A percentile compares a stretch with the other conserved stretches of the same genome.
These are phyloP conservation scores for Tupaia chinensis DNA, from an alignment of 2,113 vertebrate genomes.

Conservation along the genomic window DNA sequence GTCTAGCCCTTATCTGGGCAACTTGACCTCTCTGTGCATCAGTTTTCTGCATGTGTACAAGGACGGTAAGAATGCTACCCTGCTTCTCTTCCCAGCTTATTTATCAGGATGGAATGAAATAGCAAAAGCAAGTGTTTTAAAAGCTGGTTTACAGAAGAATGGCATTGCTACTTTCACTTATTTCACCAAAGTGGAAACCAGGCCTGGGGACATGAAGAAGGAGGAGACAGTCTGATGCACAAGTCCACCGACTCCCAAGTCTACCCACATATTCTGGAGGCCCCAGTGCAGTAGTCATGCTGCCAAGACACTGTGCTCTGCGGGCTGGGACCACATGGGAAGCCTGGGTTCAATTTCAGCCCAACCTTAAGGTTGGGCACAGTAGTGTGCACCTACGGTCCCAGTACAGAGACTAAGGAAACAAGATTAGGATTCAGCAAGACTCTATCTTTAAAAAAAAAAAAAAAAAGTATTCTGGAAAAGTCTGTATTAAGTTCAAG, in stretches of 20 bases:
- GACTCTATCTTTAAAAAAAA: no score
- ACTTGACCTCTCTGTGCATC: not conserved
- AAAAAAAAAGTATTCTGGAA: not conserved
- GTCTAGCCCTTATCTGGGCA: not conserved
- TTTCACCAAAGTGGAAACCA: not conserved
- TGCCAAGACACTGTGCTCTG: no score
- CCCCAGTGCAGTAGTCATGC: no score
- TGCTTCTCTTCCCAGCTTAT: not conserved
- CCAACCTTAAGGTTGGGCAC: no score
- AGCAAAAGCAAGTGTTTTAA: constrained; percentile 27
- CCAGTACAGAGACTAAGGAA: no score
- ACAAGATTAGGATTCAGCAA: no score
- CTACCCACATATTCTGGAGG: no score
- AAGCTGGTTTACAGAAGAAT: constrained; percentile 21
- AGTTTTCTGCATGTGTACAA: not conserved
- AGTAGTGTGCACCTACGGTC: no score
- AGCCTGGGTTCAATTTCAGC: no score
- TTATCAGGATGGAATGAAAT: constrained; percentile 5
- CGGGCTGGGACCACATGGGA: no score
- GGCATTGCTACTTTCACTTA: constrained; percentile 20
- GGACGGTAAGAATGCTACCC: not conserved
- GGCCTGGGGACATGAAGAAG: not conserved
- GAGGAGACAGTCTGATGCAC: not conserved
- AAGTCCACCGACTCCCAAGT: no score
- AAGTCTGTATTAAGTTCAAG: not conserved